A percentile compares a stretch with the other conserved stretches of the same genome.
Conservation (phyloP, 2,113 vertebrate genomes). For the Lepisosteus osseus region DNA sequence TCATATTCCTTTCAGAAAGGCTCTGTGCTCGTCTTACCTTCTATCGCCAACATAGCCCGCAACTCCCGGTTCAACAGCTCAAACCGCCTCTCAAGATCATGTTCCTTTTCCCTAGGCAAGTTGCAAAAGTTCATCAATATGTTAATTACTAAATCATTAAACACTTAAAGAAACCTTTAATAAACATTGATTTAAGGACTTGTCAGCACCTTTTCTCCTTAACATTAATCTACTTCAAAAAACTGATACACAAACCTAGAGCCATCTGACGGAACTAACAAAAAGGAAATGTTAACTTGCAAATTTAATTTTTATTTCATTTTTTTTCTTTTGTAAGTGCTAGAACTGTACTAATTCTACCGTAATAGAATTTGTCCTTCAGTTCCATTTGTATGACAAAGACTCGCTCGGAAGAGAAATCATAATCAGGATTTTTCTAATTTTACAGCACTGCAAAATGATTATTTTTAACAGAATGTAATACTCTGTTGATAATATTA, state of each 20-base stretch:
- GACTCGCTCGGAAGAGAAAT: conserved; percentile 53
- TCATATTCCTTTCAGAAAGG: too few relatives aligned
- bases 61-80: conserved; percentile 96
- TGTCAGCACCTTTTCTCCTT: conserved; percentile 75
- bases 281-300: conserved; percentile 24
- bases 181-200: conserved; percentile 90
- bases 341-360: conserved; percentile 67
- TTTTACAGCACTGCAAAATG: conserved; percentile 50
- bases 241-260: conserved; percentile 83
- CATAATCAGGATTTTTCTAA: conserved; percentile 67
- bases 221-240: conserved; percentile 97
- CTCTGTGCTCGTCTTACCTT: conserved; percentile 75
- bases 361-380: conserved; percentile 76
- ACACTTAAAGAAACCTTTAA: conserved; percentile 94
- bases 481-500: too few relatives aligned
- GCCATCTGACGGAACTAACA: conserved; percentile 42
- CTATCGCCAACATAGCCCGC: conserved; percentile 94
- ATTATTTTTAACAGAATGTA: background rate
- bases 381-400: conserved; percentile 52
- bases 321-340: conserved; percentile 58
- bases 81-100: conserved; percentile 96
- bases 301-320: conserved; percentile 63
- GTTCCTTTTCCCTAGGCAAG: conserved; percentile 98
- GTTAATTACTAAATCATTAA: conserved; percentile 99
- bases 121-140: conserved; percentile 98